Conservation (phyloP, 64 coral and sea anemone genomes). For the Cladopsammia gracilis region DNA sequence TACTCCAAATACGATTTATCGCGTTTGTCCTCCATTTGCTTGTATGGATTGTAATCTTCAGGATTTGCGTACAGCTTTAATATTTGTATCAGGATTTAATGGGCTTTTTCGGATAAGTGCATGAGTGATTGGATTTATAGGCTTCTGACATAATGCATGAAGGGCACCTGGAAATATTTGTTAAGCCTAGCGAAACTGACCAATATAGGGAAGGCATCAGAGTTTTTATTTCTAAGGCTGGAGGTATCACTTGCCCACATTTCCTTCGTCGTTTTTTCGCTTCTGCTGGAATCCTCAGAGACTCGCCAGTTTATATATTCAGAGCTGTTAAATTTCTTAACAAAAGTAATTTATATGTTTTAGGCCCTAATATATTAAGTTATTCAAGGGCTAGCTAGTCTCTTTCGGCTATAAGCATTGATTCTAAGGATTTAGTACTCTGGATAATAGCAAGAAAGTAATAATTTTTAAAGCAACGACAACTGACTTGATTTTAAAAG, state of each 20-base stretch:
- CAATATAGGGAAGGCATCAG: conserved; percentile 26
- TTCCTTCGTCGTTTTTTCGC: background rate
- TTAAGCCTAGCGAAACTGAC: background rate
- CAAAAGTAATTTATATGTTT: background rate
- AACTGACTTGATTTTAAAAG: no score
- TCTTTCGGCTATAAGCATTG: background rate
- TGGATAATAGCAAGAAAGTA: no score
- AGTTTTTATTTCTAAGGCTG: background rate
- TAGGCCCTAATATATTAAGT: background rate
- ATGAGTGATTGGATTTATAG: conserved; percentile 27
- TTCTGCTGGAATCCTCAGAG: background rate
- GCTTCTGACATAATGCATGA: background rate
- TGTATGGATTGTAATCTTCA: background rate
- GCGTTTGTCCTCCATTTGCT: conserved; percentile 10
- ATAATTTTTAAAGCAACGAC: no score
- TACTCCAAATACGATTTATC: background rate
- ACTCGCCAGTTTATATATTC: conserved; percentile 6
- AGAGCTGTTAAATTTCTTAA: background rate
- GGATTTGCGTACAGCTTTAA: conserved; percentile 35
- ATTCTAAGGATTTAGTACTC: conserved; percentile 17
- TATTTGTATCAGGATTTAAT: conserved; percentile 19
- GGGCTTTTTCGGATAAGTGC: conserved; percentile 25
- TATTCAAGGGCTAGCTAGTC: conserved; percentile 13
- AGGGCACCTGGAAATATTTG: background rate
- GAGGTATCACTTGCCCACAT: background rate